Percentiles rank a stretch among this genome's conserved stretches.
phyloP scores from a whole-genome alignment of 2,797 vertebrate genomes.

The Smutsia gigantea region DNA sequence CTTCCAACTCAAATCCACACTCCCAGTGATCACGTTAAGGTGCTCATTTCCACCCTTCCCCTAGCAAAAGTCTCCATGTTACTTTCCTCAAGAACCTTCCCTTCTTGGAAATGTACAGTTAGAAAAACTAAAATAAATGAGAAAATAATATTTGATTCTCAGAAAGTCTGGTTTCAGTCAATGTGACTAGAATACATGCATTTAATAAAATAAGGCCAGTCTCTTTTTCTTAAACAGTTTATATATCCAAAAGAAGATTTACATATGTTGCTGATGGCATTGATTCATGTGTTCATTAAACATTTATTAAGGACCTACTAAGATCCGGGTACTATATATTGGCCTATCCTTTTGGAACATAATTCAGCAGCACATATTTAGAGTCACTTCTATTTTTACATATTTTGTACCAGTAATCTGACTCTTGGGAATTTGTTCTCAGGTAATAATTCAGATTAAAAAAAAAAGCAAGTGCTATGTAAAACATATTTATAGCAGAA shows the following conservation, averaged over 20 bases:
- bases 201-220: conserved; percentile 49
- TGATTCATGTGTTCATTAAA: conserved; percentile 68
- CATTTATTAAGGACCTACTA: conserved; percentile 65
- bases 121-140: conserved; percentile 6
- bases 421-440: conserved; percentile 63
- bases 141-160: neutral
- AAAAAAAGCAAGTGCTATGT: conserved; percentile 44
- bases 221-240: conserved; percentile 51
- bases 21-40: neutral
- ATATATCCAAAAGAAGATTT: conserved; percentile 64
- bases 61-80: neutral
- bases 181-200: neutral
- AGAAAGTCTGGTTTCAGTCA: conserved; percentile 39
- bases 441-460: conserved; percentile 56
- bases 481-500: conserved; percentile 41
- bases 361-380: conserved; percentile 58
- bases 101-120: neutral
- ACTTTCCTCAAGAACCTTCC: neutral
- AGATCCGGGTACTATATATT: neutral
- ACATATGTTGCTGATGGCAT: conserved; percentile 63
- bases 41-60: neutral
- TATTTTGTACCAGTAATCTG: conserved; percentile 57
- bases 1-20: neutral
- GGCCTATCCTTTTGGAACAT: conserved; percentile 25
- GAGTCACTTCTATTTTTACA: conserved; percentile 57